phyloP scores from a whole-genome alignment of 35 echinoderm and acorn worm species.

The Eucidaris tribuloides region DNA sequence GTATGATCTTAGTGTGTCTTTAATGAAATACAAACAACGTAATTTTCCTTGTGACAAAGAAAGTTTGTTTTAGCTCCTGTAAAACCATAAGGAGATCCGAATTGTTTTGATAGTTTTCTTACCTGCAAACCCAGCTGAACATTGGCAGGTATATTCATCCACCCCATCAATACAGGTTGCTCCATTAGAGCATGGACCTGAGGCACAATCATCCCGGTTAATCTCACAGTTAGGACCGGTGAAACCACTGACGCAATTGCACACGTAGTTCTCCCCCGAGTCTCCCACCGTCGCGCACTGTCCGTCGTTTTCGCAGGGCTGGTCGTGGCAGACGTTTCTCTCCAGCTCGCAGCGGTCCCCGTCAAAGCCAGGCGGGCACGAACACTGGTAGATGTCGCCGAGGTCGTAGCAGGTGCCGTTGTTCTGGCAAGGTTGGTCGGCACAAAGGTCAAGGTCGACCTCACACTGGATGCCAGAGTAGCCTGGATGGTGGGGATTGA shows the following conservation, averaged over 20 bases:
- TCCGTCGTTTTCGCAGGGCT: conserved; percentile 23
- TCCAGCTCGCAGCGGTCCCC: conserved; percentile 12
- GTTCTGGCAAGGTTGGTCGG: conserved; percentile 25
- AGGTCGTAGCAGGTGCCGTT: conserved; percentile 33
- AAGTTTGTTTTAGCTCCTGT: too few relatives aligned
- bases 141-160: conserved; percentile 7
- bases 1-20: too few relatives aligned
- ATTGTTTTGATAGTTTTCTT: too few relatives aligned
- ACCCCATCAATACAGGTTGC: conserved; percentile 28
- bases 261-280: background rate
- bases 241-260: conserved; percentile 11
- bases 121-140: conserved; percentile 21
- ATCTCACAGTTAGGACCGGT: conserved; percentile 32
- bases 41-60: too few relatives aligned
- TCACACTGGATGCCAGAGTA: conserved; percentile 31
- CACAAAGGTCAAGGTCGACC: conserved; percentile 43
- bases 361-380: conserved; percentile 8
- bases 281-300: background rate
- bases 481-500: too few relatives aligned
- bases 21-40: too few relatives aligned
- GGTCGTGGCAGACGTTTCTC: conserved; percentile 25
- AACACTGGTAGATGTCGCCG: conserved; percentile 1
- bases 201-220: conserved; percentile 9
- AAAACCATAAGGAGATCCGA: too few relatives aligned
- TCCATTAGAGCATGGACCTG: conserved; percentile 28